These are phyloP conservation scores for Acleris emargana DNA, from an alignment of 2,888 invertebrate species.

Conservation along the genomic window DNA sequence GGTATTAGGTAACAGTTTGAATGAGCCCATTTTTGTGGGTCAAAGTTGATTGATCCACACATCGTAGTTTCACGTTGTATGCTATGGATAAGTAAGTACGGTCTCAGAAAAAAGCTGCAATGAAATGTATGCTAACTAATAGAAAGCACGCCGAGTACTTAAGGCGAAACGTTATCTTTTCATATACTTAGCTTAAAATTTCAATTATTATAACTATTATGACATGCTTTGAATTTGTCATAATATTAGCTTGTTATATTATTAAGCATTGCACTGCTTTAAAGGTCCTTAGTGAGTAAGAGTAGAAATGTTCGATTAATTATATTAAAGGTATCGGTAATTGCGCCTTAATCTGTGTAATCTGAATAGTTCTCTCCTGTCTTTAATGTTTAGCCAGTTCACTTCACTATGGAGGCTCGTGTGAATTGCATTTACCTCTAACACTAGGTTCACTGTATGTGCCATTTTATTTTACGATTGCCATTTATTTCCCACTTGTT, in stretches of 20 bases:
- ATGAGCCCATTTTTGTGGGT: no score
- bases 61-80: conserved; percentile 11
- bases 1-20: no score
- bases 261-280: conserved; percentile 66
- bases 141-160: not conserved
- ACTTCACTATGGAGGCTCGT: conserved; percentile 31
- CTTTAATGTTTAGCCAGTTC: conserved; percentile 51
- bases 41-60: no score
- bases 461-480: conserved; percentile 37
- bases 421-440: conserved; percentile 43
- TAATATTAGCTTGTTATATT: conserved; percentile 61
- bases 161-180: conserved; percentile 9
- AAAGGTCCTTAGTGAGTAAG: conserved; percentile 59
- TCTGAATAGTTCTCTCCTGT: conserved; percentile 54
- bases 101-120: conserved; percentile 12
- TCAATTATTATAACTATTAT: conserved; percentile 40
- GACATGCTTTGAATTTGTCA: conserved; percentile 44
- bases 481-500: conserved; percentile 12
- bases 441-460: conserved; percentile 39
- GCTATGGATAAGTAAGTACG: conserved; percentile 5
- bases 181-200: conserved; percentile 15
- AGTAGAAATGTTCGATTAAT: conserved; percentile 60
- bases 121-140: not conserved
- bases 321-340: conserved; percentile 53
- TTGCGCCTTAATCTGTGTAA: conserved; percentile 69